Base-by-base conservation (phyloP, 2,797 vertebrate species). In the Graptemys geographica region DNA sequence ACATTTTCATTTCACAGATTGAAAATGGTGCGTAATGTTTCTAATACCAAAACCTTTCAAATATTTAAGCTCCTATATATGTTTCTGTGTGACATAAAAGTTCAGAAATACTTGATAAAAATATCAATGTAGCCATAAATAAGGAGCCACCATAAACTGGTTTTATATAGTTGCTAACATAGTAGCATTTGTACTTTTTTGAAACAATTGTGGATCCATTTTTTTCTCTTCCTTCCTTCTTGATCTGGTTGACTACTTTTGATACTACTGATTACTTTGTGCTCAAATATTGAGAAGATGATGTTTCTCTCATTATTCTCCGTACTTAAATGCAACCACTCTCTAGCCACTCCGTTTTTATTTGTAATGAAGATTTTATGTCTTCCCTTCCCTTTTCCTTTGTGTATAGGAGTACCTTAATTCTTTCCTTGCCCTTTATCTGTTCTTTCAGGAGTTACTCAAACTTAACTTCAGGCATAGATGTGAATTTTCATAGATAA, bases 161-260 rank as follows among this genome's bases (percentile, higher is more conserved):
- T 65, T 82, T 25, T 10, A 33, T 0, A 2, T n/a, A 81, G 53
- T 55, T 79, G 15, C 81, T 15, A 37, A 28, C 44, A 5, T 57
- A 37, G 79, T 25, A 10, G 25, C 79, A 21, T 47, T 86, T 79
- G 56, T 16, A 16, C 78, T 51, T 27, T 5, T 23, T 69, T 37
- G 2, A 69, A 69, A 72, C n/a, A 57, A 69, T 69, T 69, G 4
- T 56, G 5, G 11, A 27, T 49, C 44, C 56, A 7, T 41, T 9
- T 69, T 5, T 47, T 44, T 44, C 28, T 27, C 12, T 4, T 76
- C 25, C 0, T 4, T 4, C n/a, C 1, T 4, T 4, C n/a, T 79
- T 47, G 49, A 27, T 79, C 23, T 82, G n/a, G n/a, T 6, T 59
- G 72, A 31, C n/a, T n/a, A 21, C n/a, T 79, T 89, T 51, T 72